These are phyloP conservation scores for Ligdia adustata DNA, from an alignment of 2,888 invertebrate genomes.

Conservation along the genomic window DNA sequence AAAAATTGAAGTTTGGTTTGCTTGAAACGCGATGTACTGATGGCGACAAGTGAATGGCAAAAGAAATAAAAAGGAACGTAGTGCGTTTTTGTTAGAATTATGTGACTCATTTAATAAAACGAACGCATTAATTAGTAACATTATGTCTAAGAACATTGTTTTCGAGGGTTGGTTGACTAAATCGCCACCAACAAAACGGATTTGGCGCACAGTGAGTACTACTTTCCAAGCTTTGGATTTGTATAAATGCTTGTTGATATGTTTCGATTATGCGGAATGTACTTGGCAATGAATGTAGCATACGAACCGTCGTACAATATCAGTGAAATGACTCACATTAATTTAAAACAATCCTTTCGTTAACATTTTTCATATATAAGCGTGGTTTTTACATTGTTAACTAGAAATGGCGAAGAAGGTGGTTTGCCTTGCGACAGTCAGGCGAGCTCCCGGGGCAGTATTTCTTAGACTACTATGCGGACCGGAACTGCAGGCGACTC, in stretches of 20 bases:
- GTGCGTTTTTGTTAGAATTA: constrained; percentile 46
- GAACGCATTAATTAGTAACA: constrained; percentile 28
- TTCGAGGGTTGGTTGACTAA: constrained; percentile 98
- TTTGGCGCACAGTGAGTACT: constrained; percentile 96
- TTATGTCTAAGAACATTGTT: constrained; percentile 88
- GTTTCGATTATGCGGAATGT: too few species aligned
- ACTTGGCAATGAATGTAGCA: too few species aligned
- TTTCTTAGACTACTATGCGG: constrained; percentile 96
- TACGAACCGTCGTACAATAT: too few species aligned
- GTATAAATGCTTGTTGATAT: constrained; percentile 74
- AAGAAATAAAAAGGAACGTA: constrained; percentile 20
- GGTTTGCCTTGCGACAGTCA: constrained; percentile 96
- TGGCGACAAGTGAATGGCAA: constrained; percentile 7
- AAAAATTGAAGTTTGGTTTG: too few species aligned
- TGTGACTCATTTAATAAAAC: constrained; percentile 53
- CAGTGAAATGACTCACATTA: too few species aligned
- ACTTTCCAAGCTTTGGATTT: constrained; percentile 43
- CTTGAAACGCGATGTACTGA: neutral
- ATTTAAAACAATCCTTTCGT: neutral
- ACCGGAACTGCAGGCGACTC: constrained; percentile 91
- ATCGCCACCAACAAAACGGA: constrained; percentile 96
- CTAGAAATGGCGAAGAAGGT: constrained; percentile 97
- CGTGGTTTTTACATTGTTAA: constrained; percentile 35
- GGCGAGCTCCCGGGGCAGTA: constrained; percentile 97
- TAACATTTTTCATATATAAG: constrained; percentile 10